A percentile compares a stretch with the other conserved stretches of the same genome.
phyloP scores from a whole-genome alignment of 2,113 vertebrate genomes.

The Climacteris rufus region DNA sequence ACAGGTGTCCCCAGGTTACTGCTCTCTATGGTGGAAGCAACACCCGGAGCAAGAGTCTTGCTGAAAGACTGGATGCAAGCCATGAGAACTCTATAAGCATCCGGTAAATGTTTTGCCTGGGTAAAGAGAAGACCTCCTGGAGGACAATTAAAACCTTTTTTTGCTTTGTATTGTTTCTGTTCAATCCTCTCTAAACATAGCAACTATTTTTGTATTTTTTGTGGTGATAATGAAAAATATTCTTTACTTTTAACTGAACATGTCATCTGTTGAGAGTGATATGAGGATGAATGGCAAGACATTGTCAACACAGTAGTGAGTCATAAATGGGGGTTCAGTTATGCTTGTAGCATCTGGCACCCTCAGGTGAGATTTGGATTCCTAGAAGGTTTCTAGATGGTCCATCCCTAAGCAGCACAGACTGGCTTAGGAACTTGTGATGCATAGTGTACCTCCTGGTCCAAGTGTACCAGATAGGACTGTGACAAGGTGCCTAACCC shows the following conservation, averaged over 20 bases:
- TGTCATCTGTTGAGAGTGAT: neutral
- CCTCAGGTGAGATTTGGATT: neutral
- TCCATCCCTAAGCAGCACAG: neutral
- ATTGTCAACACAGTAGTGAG: neutral
- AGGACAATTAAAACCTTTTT: neutral
- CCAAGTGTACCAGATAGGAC: neutral
- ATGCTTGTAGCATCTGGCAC: neutral
- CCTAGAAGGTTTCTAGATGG: neutral
- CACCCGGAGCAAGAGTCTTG: neutral
- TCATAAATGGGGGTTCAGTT: neutral
- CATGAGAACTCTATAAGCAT: constrained; percentile 32
- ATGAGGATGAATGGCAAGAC: neutral
- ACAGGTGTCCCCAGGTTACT: neutral
- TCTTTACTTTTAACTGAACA: neutral
- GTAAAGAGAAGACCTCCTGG: constrained; percentile 24
- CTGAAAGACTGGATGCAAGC: constrained; percentile 10
- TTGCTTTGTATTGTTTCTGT: constrained; percentile 7
- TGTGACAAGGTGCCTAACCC: neutral
- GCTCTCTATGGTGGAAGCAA: neutral
- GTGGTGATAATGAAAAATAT: neutral
- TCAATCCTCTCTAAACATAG: neutral
- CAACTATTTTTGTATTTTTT: neutral
- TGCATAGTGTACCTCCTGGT: neutral
- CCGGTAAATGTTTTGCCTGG: constrained; percentile 19
- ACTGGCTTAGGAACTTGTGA: neutral